These are phyloP conservation scores for Teinopalpus imperialis DNA, from an alignment of 2,888 invertebrate species.

Conservation along the genomic window DNA sequence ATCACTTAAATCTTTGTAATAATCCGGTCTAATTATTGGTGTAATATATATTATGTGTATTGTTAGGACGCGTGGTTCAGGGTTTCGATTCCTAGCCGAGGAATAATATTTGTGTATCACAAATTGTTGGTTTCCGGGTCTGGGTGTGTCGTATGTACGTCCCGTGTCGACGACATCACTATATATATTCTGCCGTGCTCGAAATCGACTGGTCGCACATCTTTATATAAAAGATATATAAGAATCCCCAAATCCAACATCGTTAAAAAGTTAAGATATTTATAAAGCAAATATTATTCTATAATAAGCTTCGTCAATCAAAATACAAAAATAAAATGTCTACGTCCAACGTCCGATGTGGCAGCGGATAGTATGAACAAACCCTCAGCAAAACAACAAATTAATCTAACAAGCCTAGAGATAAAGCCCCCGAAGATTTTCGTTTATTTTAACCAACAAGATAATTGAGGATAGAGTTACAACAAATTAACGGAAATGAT, in stretches of 20 bases:
- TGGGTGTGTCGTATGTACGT: too few species aligned
- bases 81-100: too few species aligned
- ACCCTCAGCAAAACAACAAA: conserved; percentile 15
- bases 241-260: not conserved
- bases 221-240: too few species aligned
- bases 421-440: conserved; percentile 1
- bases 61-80: too few species aligned
- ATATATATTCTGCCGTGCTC: too few species aligned
- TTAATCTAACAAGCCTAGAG: conserved; percentile 17
- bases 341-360: not conserved
- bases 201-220: too few species aligned
- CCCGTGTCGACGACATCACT: too few species aligned
- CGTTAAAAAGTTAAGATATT: not conserved
- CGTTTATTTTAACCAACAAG: conserved; percentile 6
- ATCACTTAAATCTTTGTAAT: too few species aligned
- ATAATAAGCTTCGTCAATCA: conserved; percentile 3
- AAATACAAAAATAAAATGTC: conserved; percentile 6
- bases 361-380: conserved; percentile 9
- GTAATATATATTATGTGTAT: too few species aligned
- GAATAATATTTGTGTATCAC: too few species aligned
- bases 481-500: conserved; percentile 2
- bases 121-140: too few species aligned
- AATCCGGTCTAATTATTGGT: too few species aligned
- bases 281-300: not conserved
- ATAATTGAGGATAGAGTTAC: conserved; percentile 6